Conservation (phyloP, 2,888 invertebrate genomes). For the Rotaria sp. region DNA sequence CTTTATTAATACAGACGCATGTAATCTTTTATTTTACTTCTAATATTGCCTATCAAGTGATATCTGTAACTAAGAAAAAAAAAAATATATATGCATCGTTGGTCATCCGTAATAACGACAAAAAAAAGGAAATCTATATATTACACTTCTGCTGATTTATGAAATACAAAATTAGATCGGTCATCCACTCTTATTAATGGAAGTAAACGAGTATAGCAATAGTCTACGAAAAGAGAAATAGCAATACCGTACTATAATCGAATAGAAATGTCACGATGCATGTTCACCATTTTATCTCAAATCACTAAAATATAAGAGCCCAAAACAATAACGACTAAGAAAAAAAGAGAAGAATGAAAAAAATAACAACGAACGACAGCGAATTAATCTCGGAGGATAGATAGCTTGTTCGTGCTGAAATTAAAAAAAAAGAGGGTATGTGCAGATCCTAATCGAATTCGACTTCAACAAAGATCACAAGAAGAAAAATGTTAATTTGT, state of each 20-base stretch:
- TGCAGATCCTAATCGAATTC: background rate
- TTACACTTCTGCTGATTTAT: too few species aligned
- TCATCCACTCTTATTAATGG: too few species aligned
- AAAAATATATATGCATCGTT: background rate
- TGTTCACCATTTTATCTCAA: background rate
- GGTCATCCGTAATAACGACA: background rate
- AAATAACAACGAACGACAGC: background rate
- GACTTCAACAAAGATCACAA: background rate
- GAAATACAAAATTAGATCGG: too few species aligned
- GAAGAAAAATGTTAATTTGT: background rate
- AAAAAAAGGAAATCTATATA: background rate
- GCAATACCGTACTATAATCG: background rate
- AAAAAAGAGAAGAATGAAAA: background rate
- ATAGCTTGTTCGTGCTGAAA: background rate
- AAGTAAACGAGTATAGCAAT: too few species aligned
- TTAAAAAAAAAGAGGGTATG: background rate
- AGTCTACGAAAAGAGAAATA: background rate
- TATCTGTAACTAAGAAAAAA: background rate
- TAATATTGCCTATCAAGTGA: background rate
- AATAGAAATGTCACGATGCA: background rate
- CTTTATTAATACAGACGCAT: background rate
- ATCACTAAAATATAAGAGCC: background rate
- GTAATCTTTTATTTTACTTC: too few species aligned
- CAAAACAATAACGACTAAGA: background rate
- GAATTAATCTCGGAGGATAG: background rate